Evolutionary conservation across 2,113 vertebrate species (phyloP).

Genomic region (Notiomystis cincta): DNA sequence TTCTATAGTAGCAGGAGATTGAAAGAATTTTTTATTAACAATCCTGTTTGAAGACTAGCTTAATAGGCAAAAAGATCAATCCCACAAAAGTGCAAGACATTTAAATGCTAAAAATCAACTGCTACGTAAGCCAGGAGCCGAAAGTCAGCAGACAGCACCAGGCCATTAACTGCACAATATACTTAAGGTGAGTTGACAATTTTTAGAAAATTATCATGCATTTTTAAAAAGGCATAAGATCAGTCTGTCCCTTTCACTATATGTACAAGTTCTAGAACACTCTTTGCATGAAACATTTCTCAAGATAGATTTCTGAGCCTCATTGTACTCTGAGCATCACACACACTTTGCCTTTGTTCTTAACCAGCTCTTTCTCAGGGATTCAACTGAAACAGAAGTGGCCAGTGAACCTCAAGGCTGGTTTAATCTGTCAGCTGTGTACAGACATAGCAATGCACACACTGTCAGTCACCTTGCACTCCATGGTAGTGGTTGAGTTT

Average conservation of each 20-base stretch:
- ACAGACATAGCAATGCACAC: neutral
- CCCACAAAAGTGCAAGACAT: neutral
- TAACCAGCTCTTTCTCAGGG: neutral
- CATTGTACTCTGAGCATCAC: neutral
- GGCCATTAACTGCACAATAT: neutral
- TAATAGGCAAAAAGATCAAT: slow-evolving; percentile 20
- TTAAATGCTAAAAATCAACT: neutral
- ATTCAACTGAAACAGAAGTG: neutral
- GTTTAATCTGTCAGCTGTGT: neutral
- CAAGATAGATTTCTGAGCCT: neutral
- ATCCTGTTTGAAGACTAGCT: slow-evolving; percentile 2
- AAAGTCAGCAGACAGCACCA: neutral
- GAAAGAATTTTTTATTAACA: neutral
- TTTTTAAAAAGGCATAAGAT: slow-evolving; percentile 9
- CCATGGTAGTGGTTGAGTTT: neutral
- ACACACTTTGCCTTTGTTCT: neutral
- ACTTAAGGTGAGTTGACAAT: neutral
- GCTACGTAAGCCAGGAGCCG: neutral
- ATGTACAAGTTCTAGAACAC: neutral
- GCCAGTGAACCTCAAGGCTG: neutral
- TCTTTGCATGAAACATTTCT: neutral
- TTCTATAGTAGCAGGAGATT: neutral
- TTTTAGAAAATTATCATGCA: neutral
- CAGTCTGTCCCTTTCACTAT: neutral
- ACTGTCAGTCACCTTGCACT: neutral